These are phyloP conservation scores for Pelagia noctiluca DNA, from an alignment of 30 jellyfish, hydroid and myxozoan genomes.

Conservation along the genomic window DNA sequence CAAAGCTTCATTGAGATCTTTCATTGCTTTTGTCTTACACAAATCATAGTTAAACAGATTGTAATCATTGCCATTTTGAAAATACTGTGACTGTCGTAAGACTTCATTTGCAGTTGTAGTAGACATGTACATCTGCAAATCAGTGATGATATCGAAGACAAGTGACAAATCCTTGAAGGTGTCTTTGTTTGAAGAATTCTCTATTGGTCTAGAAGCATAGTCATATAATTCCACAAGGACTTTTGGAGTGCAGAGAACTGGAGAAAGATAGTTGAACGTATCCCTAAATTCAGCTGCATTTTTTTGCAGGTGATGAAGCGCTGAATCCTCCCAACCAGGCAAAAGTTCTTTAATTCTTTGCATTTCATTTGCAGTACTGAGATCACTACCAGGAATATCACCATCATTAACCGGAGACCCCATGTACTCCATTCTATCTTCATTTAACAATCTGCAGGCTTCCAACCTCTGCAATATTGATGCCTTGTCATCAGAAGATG, in stretches of 20 bases:
- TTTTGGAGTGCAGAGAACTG: conserved; percentile 16
- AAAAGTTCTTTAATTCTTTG: conserved; percentile 8
- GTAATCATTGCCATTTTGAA: not conserved
- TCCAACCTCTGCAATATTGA: too few species aligned
- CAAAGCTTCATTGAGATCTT: conserved; percentile 1
- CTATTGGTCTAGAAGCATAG: not conserved
- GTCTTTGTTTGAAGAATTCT: not conserved
- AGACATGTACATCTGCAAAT: not conserved
- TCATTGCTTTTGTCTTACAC: not conserved
- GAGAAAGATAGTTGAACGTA: not conserved
- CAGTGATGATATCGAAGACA: not conserved
- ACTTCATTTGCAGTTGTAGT: not conserved
- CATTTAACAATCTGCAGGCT: too few species aligned
- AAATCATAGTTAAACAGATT: not conserved
- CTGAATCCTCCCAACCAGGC: conserved; percentile 28
- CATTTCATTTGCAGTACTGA: not conserved
- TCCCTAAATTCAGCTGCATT: not conserved
- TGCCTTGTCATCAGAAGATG: too few species aligned
- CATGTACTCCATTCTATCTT: too few species aligned
- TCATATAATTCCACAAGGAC: not conserved
- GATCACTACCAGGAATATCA: too few species aligned
- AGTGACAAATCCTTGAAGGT: not conserved
- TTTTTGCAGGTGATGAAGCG: not conserved
- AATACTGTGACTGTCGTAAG: not conserved
- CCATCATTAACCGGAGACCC: too few species aligned